Evolutionary conservation across 2,797 vertebrate genomes (phyloP).

Genomic region (Zenarchopterus dispar): DNA sequence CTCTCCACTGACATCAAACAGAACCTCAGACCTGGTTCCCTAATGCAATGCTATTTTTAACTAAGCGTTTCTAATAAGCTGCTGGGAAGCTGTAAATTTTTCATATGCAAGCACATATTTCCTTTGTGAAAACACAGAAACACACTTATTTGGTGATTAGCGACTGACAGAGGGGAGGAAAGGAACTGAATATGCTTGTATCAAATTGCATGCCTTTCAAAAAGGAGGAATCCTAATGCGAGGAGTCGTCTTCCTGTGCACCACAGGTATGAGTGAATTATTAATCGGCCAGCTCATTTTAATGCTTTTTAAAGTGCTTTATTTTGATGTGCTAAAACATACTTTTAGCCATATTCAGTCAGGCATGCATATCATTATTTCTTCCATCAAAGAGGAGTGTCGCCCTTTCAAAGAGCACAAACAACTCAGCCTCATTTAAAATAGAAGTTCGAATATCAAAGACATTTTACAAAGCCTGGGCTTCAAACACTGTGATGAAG

Average conservation of each 20-base stretch:
- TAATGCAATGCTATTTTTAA: slow-evolving; percentile 88
- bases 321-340: slow-evolving; percentile 89
- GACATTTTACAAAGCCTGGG: slow-evolving; percentile 79
- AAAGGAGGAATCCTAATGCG: slow-evolving; percentile 84
- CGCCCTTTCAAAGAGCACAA: slow-evolving; percentile 85
- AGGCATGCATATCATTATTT: slow-evolving; percentile 87
- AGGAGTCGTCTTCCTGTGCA: slow-evolving; percentile 84
- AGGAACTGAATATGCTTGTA: slow-evolving; percentile 85
- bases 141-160: slow-evolving; percentile 89
- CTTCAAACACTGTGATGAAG: slow-evolving; percentile 83
- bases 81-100: slow-evolving; percentile 86
- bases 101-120: slow-evolving; percentile 86
- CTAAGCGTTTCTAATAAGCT: slow-evolving; percentile 88
- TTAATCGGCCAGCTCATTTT: slow-evolving; percentile 87
- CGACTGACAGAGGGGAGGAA: slow-evolving; percentile 84
- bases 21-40: slow-evolving; percentile 80
- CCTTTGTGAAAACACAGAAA: slow-evolving; percentile 88
- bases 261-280: slow-evolving; percentile 89
- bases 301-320: slow-evolving; percentile 88
- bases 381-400: slow-evolving; percentile 84
- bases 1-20: slow-evolving; percentile 85
- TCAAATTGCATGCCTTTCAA: slow-evolving; percentile 86
- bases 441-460: slow-evolving; percentile 86
- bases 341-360: slow-evolving; percentile 87
- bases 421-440: slow-evolving; percentile 86